Evolutionary conservation across 2,797 vertebrate genomes (phyloP).

Genomic region (Urosaurus nigricauda): DNA sequence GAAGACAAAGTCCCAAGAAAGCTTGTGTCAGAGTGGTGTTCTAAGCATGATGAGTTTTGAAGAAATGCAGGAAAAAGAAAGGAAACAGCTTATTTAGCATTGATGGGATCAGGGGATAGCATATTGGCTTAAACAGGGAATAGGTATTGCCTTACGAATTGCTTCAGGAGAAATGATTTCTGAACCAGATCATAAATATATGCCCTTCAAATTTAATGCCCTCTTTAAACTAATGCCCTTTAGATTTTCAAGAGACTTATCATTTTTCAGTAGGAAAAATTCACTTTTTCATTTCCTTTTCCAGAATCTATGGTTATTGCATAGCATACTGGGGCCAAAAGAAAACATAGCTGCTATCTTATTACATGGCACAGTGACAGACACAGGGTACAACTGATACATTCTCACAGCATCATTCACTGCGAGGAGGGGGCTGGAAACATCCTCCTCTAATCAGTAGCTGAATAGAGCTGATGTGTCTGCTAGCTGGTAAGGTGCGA

Average conservation of each 20-base stretch:
- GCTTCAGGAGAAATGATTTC: background rate
- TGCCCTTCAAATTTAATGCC: background rate
- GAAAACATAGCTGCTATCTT: background rate
- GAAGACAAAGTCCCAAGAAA: background rate
- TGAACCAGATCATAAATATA: background rate
- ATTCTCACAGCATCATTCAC: too few species aligned
- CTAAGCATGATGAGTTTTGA: too few species aligned
- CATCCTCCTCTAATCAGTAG: too few species aligned
- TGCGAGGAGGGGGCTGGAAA: too few species aligned
- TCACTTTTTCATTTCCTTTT: background rate
- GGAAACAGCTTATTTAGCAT: background rate
- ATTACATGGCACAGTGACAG: background rate
- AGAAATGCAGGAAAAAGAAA: background rate
- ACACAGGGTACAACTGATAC: background rate
- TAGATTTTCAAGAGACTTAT: background rate
- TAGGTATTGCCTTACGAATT: background rate
- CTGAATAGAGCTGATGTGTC: too few species aligned
- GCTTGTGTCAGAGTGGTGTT: background rate
- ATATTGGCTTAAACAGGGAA: background rate
- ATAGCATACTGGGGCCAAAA: background rate
- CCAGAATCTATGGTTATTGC: background rate
- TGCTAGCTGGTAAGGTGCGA: too few species aligned
- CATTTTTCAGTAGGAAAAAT: background rate
- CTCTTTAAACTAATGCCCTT: background rate
- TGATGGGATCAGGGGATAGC: too few species aligned